Base-by-base conservation (phyloP, 2,888 invertebrate genomes). In the Leptopilina syphax region DNA sequence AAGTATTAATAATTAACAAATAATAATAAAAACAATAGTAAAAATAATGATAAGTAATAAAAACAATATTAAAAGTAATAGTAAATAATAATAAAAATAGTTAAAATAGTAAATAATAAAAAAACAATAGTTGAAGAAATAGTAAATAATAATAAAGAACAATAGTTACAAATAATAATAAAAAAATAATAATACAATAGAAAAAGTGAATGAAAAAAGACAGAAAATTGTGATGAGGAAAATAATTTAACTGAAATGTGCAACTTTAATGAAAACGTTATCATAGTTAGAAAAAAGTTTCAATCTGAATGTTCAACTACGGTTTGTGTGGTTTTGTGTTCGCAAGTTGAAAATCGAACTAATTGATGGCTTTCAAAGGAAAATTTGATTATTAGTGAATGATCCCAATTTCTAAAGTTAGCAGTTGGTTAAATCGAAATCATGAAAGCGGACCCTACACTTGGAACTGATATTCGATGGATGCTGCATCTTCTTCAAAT, bases 401-500 rank as follows among this genome's bases (percentile, higher is more conserved):
- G 73, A 41, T 57, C 0, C 10, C 57, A 73, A 41, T 8, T 73
- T 41, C 8, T 70, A 70, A 57, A 34, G 34, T 73, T 57, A 73
- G 41, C 8, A 57, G 73, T 73, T 60, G 41, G 54, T 41, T 34
- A 73, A 73, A 41, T 73, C 73, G n/a, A 41, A 73, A 73, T 34
- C 57, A 73, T 73, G 73, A 73, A 57, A 73, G 73, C 54, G 27
- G 57, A 34, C 18, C 67, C 76, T 65, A 80, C 47, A 54, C 78
- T 70, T 70, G 76, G 80, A 80, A 83, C 82, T 77, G 83, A 82
- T 77, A 78, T 81, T 65, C 81, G 78, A 67, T 83, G 83, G 81
- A 76, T 76, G 66, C 18, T 78, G 67, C 50, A 73, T 63, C 44
- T 82, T 24, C 77, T 81, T 60, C 83, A 67, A 68, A 73, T 65